Evolutionary conservation across 1,140 invertebrate genomes (phyloP).

Genomic region (Periplaneta americana): DNA sequence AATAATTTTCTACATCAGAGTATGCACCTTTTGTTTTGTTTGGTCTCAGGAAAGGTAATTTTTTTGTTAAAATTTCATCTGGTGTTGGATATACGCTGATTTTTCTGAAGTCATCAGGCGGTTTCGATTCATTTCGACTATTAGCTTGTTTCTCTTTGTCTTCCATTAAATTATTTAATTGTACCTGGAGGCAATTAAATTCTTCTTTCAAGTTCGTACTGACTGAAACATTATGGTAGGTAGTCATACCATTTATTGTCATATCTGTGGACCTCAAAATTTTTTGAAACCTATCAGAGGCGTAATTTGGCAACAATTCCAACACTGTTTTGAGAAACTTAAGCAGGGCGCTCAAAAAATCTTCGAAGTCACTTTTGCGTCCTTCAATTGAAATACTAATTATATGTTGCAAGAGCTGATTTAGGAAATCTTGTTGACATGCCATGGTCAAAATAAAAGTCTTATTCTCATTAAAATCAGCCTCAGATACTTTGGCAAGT

Average conservation of each 20-base stretch:
- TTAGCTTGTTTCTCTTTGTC: not conserved
- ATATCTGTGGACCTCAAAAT: not conserved
- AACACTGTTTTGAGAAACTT: not conserved
- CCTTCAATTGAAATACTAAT: no score
- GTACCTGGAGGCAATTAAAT: not conserved
- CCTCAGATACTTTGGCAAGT: constrained; percentile 33
- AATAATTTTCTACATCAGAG: constrained; percentile 57
- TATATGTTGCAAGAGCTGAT: constrained; percentile 7
- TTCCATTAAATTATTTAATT: not conserved
- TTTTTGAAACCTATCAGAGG: not conserved
- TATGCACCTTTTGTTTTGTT: constrained; percentile 58
- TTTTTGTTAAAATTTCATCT: constrained; percentile 24
- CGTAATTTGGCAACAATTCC: not conserved
- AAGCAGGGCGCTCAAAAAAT: no score
- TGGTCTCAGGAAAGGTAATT: constrained; percentile 42
- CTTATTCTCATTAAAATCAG: constrained; percentile 36
- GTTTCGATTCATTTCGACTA: not conserved
- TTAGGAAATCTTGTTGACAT: constrained; percentile 36
- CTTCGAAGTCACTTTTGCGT: no score
- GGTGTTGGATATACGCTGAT: constrained; percentile 7
- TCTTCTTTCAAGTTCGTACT: not conserved
- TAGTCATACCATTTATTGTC: not conserved
- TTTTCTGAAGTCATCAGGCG: constrained; percentile 13
- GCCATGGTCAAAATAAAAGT: constrained; percentile 34
- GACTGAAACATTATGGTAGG: no score